A percentile compares a stretch with the other conserved stretches of the same genome.
These are phyloP conservation scores for Saccostrea echinata DNA, from an alignment of 1,140 invertebrate species.

Conservation along the genomic window DNA sequence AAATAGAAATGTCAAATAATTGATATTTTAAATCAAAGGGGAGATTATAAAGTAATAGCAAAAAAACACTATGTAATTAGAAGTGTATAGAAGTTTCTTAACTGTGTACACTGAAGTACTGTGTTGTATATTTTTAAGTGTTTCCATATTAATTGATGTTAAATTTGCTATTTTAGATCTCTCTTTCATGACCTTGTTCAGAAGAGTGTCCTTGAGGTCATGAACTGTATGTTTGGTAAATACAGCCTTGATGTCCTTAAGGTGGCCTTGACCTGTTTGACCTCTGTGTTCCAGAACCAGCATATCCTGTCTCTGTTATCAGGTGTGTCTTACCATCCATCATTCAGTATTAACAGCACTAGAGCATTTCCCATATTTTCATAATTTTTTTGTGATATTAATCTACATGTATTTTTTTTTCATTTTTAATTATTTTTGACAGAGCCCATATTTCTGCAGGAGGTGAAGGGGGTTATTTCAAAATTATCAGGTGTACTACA, in stretches of 20 bases:
- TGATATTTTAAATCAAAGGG: too few relatives aligned
- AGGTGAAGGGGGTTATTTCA: background rate
- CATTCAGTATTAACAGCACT: background rate
- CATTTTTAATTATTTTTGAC: background rate
- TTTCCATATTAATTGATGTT: background rate
- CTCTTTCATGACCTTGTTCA: constrained; percentile 37
- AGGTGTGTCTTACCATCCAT: background rate
- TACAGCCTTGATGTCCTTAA: constrained; percentile 2
- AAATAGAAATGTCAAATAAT: too few relatives aligned
- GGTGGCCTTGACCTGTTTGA: background rate
- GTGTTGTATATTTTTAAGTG: background rate
- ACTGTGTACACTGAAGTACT: background rate
- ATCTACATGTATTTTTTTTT: too few relatives aligned
- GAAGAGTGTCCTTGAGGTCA: constrained; percentile 6
- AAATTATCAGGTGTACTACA: background rate
- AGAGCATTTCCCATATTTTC: too few relatives aligned
- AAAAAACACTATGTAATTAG: too few relatives aligned
- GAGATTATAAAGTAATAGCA: too few relatives aligned
- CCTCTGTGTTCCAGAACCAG: background rate
- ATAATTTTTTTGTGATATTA: too few relatives aligned
- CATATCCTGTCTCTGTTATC: background rate
- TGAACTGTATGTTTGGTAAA: constrained; percentile 34
- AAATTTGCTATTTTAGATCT: constrained; percentile 39
- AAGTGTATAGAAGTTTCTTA: too few relatives aligned
- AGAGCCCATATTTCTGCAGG: background rate